These are phyloP conservation scores for Patagioenas fasciata DNA, from an alignment of 2,113 vertebrate genomes.

Conservation along the genomic window DNA sequence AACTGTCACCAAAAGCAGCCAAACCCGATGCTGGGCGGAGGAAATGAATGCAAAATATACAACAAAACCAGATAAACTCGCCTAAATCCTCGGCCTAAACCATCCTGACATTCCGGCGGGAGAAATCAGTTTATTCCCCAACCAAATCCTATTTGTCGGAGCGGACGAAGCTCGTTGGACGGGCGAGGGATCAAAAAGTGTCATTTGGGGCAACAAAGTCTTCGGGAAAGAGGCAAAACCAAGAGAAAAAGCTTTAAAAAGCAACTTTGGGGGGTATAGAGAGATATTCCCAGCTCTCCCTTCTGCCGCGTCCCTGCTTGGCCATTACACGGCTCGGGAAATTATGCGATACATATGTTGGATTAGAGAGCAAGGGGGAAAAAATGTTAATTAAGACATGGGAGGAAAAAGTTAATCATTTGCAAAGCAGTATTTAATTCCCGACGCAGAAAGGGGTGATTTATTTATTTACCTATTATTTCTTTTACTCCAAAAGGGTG, in stretches of 20 bases:
- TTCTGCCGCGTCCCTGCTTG: not conserved
- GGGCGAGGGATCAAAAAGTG: not conserved
- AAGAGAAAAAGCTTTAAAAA: not conserved
- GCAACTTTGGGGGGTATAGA: not conserved
- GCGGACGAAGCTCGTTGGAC: not conserved
- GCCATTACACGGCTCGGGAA: not conserved
- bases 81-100: not conserved
- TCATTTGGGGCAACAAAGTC: not conserved
- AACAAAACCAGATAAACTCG: not conserved
- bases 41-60: not conserved
- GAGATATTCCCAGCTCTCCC: not conserved
- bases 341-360: not conserved
- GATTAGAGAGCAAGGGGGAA: not conserved
- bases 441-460: not conserved
- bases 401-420: not conserved
- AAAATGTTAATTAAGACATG: not conserved
- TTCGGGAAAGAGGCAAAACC: not conserved
- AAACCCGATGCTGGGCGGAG: too few relatives aligned
- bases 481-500: not conserved
- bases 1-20: not conserved
- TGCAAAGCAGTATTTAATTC: not conserved
- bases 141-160: not conserved
- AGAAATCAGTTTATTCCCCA: not conserved
- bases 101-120: not conserved
- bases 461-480: not conserved